phyloP scores from a whole-genome alignment of 2,113 vertebrate genomes.

The Thermophis baileyi region DNA sequence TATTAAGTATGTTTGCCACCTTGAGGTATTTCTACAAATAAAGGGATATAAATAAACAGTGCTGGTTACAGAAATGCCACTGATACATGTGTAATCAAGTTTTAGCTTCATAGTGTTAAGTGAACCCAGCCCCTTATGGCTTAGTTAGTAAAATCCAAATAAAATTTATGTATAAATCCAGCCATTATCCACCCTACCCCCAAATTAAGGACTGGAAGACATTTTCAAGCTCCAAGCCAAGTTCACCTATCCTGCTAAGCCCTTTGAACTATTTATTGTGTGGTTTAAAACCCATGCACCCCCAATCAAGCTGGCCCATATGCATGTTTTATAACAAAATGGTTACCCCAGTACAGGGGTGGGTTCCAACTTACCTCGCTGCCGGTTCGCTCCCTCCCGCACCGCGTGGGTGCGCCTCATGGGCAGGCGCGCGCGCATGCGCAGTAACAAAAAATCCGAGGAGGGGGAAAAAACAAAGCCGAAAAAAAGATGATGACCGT shows the following conservation, averaged over 20 bases:
- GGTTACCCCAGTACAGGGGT: too few species aligned
- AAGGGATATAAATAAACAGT: not conserved
- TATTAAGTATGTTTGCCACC: not conserved
- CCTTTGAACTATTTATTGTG: not conserved
- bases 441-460: too few species aligned
- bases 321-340: not conserved
- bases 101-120: not conserved
- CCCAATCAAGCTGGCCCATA: not conserved
- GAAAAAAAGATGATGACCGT: too few species aligned
- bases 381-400: too few species aligned
- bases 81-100: not conserved
- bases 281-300: not conserved
- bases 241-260: not conserved
- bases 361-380: too few species aligned
- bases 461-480: too few species aligned
- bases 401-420: too few species aligned
- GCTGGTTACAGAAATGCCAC: not conserved
- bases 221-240: not conserved
- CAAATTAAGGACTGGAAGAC: not conserved
- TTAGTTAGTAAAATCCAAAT: not conserved
- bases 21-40: not conserved
- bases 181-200: not conserved
- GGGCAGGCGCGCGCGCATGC: too few species aligned
- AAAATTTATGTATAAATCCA: not conserved
- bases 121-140: not conserved